Evolutionary conservation across 2,888 invertebrate genomes (phyloP).

Genomic region (Epistrophella euchroma): DNA sequence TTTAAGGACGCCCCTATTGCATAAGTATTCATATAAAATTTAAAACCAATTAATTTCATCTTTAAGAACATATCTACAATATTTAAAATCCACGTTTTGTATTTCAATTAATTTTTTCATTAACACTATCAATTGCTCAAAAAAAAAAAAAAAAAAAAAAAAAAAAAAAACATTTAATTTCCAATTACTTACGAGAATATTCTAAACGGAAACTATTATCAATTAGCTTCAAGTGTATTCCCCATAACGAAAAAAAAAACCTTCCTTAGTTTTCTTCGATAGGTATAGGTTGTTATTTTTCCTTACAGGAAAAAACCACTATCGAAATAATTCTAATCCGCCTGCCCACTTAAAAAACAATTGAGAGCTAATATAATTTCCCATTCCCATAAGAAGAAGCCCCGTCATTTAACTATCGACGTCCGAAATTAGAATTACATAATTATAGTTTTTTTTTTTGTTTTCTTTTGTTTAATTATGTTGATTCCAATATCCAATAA

Average conservation of each 20-base stretch:
- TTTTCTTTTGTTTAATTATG: constrained; percentile 45
- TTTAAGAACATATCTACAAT: background rate
- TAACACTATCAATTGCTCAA: constrained; percentile 55
- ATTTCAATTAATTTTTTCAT: constrained; percentile 49
- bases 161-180: constrained; percentile 11
- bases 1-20: no score
- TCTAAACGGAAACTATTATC: constrained; percentile 63
- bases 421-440: constrained; percentile 60
- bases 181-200: constrained; percentile 8
- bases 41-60: background rate
- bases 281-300: constrained; percentile 9
- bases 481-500: constrained; percentile 49
- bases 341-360: constrained; percentile 72
- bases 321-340: constrained; percentile 38
- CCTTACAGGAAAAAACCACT: constrained; percentile 14
- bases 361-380: constrained; percentile 67
- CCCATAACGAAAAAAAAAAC: constrained; percentile 2
- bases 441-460: constrained; percentile 56
- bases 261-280: constrained; percentile 31
- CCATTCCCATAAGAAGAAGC: constrained; percentile 31
- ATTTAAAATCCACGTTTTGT: constrained; percentile 1
- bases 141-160: no score
- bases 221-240: constrained; percentile 35
- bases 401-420: constrained; percentile 21
- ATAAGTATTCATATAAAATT: no score